Percentiles rank a stretch among this genome's conserved stretches.
These are phyloP conservation scores for Penaeus vannamei DNA, from an alignment of 1,140 invertebrate genomes.

Conservation along the genomic window DNA sequence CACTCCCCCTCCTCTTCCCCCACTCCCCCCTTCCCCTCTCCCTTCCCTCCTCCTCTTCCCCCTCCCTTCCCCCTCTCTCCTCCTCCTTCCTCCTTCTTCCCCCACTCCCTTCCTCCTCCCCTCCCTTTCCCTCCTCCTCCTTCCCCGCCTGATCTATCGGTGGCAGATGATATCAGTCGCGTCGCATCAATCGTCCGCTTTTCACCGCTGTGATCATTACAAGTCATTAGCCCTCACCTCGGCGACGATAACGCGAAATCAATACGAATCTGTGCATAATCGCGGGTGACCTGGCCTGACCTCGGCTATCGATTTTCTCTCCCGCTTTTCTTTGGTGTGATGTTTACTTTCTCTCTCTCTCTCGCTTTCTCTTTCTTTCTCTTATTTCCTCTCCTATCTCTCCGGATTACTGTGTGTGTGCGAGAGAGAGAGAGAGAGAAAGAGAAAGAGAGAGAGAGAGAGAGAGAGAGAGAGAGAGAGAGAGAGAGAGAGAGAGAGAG, in stretches of 20 bases:
- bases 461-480: too few relatives aligned
- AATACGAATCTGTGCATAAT: too few relatives aligned
- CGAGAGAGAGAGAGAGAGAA: not conserved
- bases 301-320: too few relatives aligned
- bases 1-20: too few relatives aligned
- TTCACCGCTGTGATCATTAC: too few relatives aligned
- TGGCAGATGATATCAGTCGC: too few relatives aligned
- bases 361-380: not conserved
- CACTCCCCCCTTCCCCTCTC: not conserved
- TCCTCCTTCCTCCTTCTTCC: not conserved
- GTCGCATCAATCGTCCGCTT: too few relatives aligned
- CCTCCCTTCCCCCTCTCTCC: not conserved
- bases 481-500: not conserved
- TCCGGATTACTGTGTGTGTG: not conserved
- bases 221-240: too few relatives aligned
- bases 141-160: too few relatives aligned
- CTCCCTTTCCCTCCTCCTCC: not conserved
- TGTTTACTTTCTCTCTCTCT: not conserved
- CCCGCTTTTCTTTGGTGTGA: not conserved
- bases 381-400: not conserved
- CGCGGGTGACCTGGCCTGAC: too few relatives aligned
- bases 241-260: too few relatives aligned
- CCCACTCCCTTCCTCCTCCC: not conserved
- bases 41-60: not conserved
- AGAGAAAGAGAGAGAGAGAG: not conserved